Evolutionary conservation across 2,797 vertebrate genomes (phyloP).

Genomic region (Leuciscus waleckii): DNA sequence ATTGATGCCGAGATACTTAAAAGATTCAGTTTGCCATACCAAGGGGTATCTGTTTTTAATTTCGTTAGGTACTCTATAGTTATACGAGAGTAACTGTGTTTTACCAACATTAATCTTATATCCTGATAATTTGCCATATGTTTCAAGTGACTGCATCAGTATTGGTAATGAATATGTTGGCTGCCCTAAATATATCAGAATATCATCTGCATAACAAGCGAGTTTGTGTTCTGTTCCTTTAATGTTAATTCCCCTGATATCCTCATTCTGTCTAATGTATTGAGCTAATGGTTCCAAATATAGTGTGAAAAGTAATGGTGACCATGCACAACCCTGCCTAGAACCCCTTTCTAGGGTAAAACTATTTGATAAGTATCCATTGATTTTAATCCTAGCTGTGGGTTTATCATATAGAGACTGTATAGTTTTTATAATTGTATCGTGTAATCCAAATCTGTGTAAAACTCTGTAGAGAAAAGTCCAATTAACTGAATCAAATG

Average conservation of each 20-base stretch:
- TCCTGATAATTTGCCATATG: slow-evolving; percentile 9
- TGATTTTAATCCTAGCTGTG: slow-evolving; percentile 4
- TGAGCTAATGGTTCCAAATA: slow-evolving; percentile 19
- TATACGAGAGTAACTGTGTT: background rate
- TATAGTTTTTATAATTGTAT: background rate
- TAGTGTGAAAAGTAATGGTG: slow-evolving; percentile 20
- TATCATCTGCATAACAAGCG: slow-evolving; percentile 30
- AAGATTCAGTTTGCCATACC: too few relatives aligned
- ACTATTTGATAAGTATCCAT: slow-evolving; percentile 15
- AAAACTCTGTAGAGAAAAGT: background rate
- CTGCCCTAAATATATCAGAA: slow-evolving; percentile 3
- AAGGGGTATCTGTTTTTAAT: too few relatives aligned
- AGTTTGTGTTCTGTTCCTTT: slow-evolving; percentile 16
- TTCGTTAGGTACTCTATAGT: too few relatives aligned
- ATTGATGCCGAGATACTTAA: too few relatives aligned
- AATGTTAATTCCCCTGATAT: background rate
- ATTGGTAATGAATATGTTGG: slow-evolving; percentile 30
- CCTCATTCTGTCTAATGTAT: slow-evolving; percentile 37
- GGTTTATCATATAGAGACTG: too few relatives aligned
- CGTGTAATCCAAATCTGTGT: background rate
- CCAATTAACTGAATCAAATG: background rate
- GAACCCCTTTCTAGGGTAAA: slow-evolving; percentile 35
- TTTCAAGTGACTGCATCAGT: slow-evolving; percentile 37
- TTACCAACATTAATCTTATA: slow-evolving; percentile 10
- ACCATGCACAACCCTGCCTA: slow-evolving; percentile 40